These are phyloP conservation scores for Drosophila melanogaster DNA, from an alignment of 1,140 invertebrate species.

Conservation along the genomic window Release_6_plus_ISO1_MT NT_033777.3:29984001-29984500, in stretches of 20 bases:
- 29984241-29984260: neutral
- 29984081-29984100: slow-evolving; percentile 8
- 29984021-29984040: slow-evolving; percentile 82
- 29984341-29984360: slow-evolving; percentile 67
- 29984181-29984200: slow-evolving; percentile 42
- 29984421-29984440: slow-evolving; percentile 63
- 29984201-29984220: slow-evolving; percentile 73
- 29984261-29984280: slow-evolving; percentile 58
- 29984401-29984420: slow-evolving; percentile 71
- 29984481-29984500: slow-evolving; percentile 42
- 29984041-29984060: slow-evolving; percentile 65
- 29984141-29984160: slow-evolving; percentile 3
- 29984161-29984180: neutral
- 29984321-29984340: slow-evolving; percentile 70
- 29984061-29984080: slow-evolving; percentile 25
- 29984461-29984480: slow-evolving; percentile 30
- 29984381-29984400: slow-evolving; percentile 30
- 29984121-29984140: slow-evolving; percentile 77
- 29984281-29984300: slow-evolving; percentile 50
- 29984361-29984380: slow-evolving; percentile 15
- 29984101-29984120: slow-evolving; percentile 34
- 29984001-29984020: slow-evolving; percentile 56
- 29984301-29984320: slow-evolving; percentile 49
- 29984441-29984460: slow-evolving; percentile 67
- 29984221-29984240: slow-evolving; percentile 19